Conservation (phyloP, 92 coral and sea anemone species). For the Hydrozoanthus gracilis region DNA sequence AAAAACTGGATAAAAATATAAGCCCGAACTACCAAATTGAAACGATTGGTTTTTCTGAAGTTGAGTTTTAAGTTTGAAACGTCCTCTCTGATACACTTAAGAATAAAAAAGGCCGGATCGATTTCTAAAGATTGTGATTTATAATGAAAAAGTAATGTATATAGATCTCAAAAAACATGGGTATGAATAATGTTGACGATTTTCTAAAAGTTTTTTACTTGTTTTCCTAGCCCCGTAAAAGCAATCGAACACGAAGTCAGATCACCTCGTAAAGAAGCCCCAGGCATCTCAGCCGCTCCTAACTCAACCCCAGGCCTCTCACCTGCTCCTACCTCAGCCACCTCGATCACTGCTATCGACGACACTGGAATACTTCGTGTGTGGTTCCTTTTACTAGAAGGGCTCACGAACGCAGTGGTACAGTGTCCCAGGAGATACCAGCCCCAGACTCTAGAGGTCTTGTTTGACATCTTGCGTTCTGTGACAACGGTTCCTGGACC, state of each 20-base stretch:
- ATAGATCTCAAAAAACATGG: too few species aligned
- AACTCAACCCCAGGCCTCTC: slow-evolving; percentile 46
- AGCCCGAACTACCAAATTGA: too few species aligned
- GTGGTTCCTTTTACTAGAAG: slow-evolving; percentile 97
- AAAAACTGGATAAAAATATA: too few species aligned
- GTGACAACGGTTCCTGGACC: slow-evolving; percentile 96
- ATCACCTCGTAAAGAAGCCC: slow-evolving; percentile 58
- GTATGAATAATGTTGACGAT: background rate
- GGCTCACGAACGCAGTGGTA: slow-evolving; percentile 95
- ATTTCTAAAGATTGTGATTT: too few species aligned
- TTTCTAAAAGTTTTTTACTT: background rate
- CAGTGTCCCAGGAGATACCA: slow-evolving; percentile 95
- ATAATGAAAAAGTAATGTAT: too few species aligned
- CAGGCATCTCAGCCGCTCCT: slow-evolving; percentile 24
- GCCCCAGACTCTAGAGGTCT: slow-evolving; percentile 97
- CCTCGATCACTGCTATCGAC: slow-evolving; percentile 88
- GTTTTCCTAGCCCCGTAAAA: slow-evolving; percentile 39
- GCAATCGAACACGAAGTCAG: slow-evolving; percentile 37
- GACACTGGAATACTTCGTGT: slow-evolving; percentile 98
- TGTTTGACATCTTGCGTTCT: slow-evolving; percentile 91
- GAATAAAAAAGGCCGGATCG: too few species aligned
- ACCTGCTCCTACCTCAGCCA: slow-evolving; percentile 75
- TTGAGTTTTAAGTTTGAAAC: too few species aligned
- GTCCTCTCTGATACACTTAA: too few species aligned
- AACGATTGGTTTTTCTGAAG: too few species aligned